A percentile compares a stretch with the other conserved stretches of the same genome.
Conservation (phyloP, 2,797 vertebrate species). For the Sciurus vulgaris region DNA sequence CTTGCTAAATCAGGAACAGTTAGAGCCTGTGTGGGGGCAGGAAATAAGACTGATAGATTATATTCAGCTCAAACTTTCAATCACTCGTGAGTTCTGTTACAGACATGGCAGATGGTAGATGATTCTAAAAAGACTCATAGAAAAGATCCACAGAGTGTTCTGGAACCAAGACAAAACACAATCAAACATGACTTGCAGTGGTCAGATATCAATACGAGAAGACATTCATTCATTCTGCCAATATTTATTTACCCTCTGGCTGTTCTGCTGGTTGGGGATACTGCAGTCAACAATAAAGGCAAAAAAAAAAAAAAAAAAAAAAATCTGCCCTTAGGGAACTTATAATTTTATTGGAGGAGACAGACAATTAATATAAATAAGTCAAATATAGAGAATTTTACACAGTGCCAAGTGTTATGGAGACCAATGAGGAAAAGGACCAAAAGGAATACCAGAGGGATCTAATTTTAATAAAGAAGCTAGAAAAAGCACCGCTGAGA, state of each 20-base stretch:
- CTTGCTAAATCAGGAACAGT: slow-evolving; percentile 83
- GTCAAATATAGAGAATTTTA: neutral
- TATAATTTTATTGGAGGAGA: neutral
- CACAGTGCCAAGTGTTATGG: neutral
- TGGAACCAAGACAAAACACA: slow-evolving; percentile 62
- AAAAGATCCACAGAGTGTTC: slow-evolving; percentile 69
- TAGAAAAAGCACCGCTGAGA: neutral
- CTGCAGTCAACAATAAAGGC: neutral
- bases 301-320: neutral
- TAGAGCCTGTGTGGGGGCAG: slow-evolving; percentile 81
- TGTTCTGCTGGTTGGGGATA: neutral
- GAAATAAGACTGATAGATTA: slow-evolving; percentile 83
- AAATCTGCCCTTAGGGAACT: neutral
- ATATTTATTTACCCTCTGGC: neutral
- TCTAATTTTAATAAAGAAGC: slow-evolving; percentile 35
- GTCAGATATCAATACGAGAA: neutral
- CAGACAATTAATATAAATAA: neutral
- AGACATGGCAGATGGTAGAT: slow-evolving; percentile 82
- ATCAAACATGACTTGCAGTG: neutral
- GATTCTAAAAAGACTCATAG: slow-evolving; percentile 78
- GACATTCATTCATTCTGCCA: neutral
- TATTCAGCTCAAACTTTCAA: slow-evolving; percentile 85
- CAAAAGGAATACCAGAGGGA: neutral
- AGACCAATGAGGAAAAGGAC: neutral
- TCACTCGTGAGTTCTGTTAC: slow-evolving; percentile 81